Evolutionary conservation across 2,888 invertebrate genomes (phyloP), one percentile per base, ranked within the genome.

Genomic region (Drosophila lutescens): DNA sequence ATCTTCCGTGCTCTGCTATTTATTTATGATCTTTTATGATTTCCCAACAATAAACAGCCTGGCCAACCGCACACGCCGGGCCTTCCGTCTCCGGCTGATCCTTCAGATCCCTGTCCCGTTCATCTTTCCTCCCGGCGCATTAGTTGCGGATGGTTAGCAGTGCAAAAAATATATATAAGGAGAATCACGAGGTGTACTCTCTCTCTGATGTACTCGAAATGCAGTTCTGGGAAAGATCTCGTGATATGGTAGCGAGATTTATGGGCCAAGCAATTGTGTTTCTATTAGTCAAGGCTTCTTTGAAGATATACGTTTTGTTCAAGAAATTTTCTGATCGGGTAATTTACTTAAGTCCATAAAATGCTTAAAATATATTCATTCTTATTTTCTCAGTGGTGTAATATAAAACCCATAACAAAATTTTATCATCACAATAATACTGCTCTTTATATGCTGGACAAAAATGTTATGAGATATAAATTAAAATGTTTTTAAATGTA

Each of bases 1-100:
- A 76, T 83, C 79, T 69, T 57, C 71, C 50, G 57, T 76, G 67
- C 74, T 58, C 60, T 72, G 63, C 76, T 73, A 82, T 83, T 83
- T 83, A 78, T 83, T 83, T 83, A 83, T 87, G 83, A 87, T 87
- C 76, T 82, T 79, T 85, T 85, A 85, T 85, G 76, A 85, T 85
- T 78, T 69, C 56, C 51, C 70, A 66, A 72, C 53, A 74, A 66
- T 58, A 65, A 74, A 47, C 65, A 49, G 61, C 51, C 73, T 75
- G 77, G 75, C 65, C 76, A 85, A 84, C 83, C 83, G 88, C 83
- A 87, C 87, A 84, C 83, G 86, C 87, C 83, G 83, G 41, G 54
- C 70, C 58, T 41, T 15, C 51, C 41, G 40, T 44, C 59, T 43
- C 30, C 12, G 15, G 10, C 20, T n/a, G 17, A 32, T 66, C 41